phyloP scores from a whole-genome alignment of 2,113 vertebrate species.

The Neomonachus schauinslandi region DNA sequence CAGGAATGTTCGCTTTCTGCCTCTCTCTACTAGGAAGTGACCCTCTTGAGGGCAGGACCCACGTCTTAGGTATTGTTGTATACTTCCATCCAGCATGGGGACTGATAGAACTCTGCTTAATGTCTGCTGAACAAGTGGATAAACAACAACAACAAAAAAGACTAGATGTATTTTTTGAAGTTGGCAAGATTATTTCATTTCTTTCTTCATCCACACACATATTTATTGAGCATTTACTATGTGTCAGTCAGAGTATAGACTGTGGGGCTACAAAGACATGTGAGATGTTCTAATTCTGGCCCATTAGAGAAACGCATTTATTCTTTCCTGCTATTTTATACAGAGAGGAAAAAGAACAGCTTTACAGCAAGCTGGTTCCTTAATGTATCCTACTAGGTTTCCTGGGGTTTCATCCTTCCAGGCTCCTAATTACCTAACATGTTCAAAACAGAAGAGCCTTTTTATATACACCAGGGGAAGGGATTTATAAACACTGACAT shows the following conservation, averaged over 20 bases:
- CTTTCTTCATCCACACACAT: background rate
- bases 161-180: background rate
- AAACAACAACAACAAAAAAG: background rate
- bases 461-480: background rate
- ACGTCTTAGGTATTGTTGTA: background rate
- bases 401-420: background rate
- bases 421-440: background rate
- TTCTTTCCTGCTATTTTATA: background rate
- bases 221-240: background rate
- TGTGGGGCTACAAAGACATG: background rate
- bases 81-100: background rate
- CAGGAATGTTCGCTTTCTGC: background rate
- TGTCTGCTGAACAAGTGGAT: background rate
- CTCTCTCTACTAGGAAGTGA: background rate
- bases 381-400: background rate
- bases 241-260: background rate
- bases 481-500: background rate
- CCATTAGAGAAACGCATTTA: background rate
- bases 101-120: background rate
- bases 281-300: background rate
- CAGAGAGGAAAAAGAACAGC: background rate
- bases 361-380: background rate
- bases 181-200: background rate
- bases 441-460: background rate
- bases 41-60: background rate